Percentiles rank a stretch among this genome's conserved stretches.
These are phyloP conservation scores for Trichechus manatus DNA, from an alignment of 2,113 vertebrate species.

Conservation along the genomic window DNA sequence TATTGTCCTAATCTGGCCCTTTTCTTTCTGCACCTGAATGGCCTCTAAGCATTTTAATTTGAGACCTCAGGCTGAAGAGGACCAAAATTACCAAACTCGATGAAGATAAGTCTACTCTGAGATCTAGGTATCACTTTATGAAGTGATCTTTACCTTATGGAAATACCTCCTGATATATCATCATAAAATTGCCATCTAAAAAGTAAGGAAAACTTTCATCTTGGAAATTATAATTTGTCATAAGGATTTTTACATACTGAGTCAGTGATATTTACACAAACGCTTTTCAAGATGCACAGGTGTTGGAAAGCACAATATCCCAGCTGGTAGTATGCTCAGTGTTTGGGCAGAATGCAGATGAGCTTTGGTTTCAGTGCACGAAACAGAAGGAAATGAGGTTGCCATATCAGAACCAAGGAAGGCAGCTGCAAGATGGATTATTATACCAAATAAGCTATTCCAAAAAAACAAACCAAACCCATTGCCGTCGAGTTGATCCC, in stretches of 20 bases:
- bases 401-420: background rate
- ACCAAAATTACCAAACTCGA: conserved; percentile 2
- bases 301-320: background rate
- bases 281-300: background rate
- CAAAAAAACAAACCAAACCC: no score
- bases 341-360: background rate
- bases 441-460: background rate
- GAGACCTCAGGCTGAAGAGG: background rate
- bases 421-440: background rate
- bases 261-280: background rate
- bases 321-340: background rate
- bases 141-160: background rate
- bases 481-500: no score
- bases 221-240: background rate
- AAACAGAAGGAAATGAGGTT: background rate
- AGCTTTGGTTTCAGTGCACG: background rate
- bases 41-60: background rate
- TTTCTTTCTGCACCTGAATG: background rate
- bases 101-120: background rate
- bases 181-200: background rate
- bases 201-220: background rate
- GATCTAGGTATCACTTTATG: background rate
- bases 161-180: background rate
- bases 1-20: rapidly evolving
- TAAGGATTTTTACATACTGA: background rate